Evolutionary conservation across 1,140 invertebrate genomes (phyloP).

Genomic region (Aphis craccivora): DNA sequence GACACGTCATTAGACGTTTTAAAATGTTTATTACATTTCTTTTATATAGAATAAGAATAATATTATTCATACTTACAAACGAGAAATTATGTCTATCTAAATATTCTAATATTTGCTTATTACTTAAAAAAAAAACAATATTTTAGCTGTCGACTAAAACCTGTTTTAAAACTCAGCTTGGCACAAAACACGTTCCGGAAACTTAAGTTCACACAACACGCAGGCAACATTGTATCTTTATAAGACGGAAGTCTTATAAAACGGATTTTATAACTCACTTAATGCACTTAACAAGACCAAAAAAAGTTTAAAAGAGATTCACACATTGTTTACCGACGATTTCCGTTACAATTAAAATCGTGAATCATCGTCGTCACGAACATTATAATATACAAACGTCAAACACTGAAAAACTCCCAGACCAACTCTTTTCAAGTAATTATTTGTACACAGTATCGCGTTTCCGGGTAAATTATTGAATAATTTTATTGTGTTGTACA

Average conservation of each 20-base stretch:
- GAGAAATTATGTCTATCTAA: too few relatives aligned
- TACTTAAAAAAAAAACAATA: neutral
- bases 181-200: neutral
- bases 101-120: too few relatives aligned
- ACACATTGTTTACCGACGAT: neutral
- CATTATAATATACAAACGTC: neutral
- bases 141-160: neutral
- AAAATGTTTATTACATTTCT: too few relatives aligned
- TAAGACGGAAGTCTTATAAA: neutral
- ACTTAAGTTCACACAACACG: neutral
- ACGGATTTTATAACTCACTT: neutral
- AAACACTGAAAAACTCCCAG: neutral
- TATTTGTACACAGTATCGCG: neutral
- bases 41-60: too few relatives aligned
- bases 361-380: neutral
- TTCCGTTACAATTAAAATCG: neutral
- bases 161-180: neutral
- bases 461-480: neutral
- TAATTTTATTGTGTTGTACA: neutral
- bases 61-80: too few relatives aligned
- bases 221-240: neutral
- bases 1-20: too few relatives aligned
- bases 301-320: neutral
- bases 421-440: neutral
- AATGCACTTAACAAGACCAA: neutral